Evolutionary conservation across 2,797 vertebrate species (phyloP).

Genomic region (Brachyalestes nurse): DNA sequence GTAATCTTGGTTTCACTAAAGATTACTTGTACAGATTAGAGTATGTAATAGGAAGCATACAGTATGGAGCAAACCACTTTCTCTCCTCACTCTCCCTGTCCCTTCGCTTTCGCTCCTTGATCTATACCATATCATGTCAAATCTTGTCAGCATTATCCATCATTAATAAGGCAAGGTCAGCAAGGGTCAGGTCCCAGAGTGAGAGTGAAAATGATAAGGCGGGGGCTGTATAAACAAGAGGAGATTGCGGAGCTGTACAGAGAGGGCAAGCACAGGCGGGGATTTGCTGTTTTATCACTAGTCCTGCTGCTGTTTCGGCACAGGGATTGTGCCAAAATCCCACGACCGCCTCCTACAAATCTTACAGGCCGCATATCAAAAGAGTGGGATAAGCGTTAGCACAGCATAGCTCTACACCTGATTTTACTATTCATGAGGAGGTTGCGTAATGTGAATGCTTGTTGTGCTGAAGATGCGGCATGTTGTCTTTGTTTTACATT

Average conservation of each 20-base stretch:
- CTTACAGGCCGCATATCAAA: neutral
- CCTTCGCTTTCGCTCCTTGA: neutral
- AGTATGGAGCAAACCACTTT: neutral
- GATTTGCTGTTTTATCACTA: conserved; percentile 26
- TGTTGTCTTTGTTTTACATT: neutral
- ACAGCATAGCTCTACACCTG: neutral
- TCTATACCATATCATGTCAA: neutral
- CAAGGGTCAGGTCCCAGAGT: conserved; percentile 10
- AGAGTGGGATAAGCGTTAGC: neutral
- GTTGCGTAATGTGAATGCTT: neutral
- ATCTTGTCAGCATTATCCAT: conserved; percentile 22
- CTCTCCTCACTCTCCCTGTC: neutral
- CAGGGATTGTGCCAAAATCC: conserved; percentile 6
- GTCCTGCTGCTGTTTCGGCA: conserved; percentile 20
- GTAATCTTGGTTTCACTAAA: neutral
- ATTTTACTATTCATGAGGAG: neutral
- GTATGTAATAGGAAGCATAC: too few species aligned
- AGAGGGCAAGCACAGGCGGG: neutral
- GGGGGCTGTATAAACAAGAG: conserved; percentile 25
- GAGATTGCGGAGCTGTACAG: neutral
- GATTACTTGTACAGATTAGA: neutral
- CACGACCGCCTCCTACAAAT: conserved; percentile 4
- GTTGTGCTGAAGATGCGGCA: neutral
- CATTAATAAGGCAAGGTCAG: conserved; percentile 31
- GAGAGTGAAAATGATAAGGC: neutral